Evolutionary conservation across 2,888 invertebrate genomes (phyloP), one percentile per base, ranked within the genome.

Genomic region (Coremacera marginata): DNA sequence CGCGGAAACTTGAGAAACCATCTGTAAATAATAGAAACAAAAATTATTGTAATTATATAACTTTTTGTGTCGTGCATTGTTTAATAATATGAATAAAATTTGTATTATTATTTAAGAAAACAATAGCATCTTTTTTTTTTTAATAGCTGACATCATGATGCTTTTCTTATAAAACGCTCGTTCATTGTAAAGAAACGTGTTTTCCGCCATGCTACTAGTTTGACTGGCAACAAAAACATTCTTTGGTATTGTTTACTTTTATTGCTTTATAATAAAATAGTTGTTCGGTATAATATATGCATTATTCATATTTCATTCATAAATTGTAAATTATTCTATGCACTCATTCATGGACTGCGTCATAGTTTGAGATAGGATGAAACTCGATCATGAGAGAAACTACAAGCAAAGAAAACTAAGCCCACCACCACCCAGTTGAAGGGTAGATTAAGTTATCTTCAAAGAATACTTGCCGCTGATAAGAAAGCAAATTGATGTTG

Each of bases 1-100:
- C 93, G 83, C 93, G 94, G 90, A 97, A 98, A 87, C 94, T 93
- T 80, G 92, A 91, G 88, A 96, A 96, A 81, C 97, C 97, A 90
- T 96, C 97, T 97, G 85, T 89, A 88, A 83, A 82, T 76, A 81
- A 14, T 22, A 7, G 57, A 19, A 55, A 22, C 4, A n/a, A 19
- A 57, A 37, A 5, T 37, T 31, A n/a, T n/a, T 31, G 31, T 1
- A 44, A 44, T 14, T 44, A 44, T 11, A 7, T 44, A 44, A 44
- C 44, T 2, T 44, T 11, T 37, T 37, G 4, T 37, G 44, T 44
- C 14, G 7, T 44, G 27, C 7, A 60, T 60, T 22, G 57, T 25
- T 19, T 60, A 60, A 60, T 25, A 19, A 60, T 4, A 60, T 25
- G 8, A 60, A 60, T 60, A 19, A 55, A 19, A 27, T 14, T 11